Percentiles rank a stretch among this genome's conserved stretches.
These are phyloP conservation scores for Leptinotarsa juncta DNA, from an alignment of 2,888 invertebrate species.

Conservation along the genomic window DNA sequence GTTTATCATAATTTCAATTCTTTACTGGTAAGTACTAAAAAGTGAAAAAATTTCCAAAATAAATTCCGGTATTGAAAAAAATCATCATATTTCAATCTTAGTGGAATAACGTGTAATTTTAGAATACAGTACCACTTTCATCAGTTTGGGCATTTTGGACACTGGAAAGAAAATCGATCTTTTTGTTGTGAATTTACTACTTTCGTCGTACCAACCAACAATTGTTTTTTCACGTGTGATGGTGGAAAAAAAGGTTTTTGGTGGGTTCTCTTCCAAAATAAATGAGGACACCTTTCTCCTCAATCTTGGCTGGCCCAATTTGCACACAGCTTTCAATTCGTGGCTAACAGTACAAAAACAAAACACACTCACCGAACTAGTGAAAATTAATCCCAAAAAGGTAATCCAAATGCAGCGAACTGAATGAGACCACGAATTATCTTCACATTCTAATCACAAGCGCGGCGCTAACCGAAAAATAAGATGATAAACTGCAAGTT, in stretches of 20 bases:
- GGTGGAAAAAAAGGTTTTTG: background rate
- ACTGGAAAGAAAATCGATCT: too few species aligned
- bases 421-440: background rate
- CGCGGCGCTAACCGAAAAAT: slow-evolving; percentile 30
- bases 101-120: too few species aligned
- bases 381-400: slow-evolving; percentile 16
- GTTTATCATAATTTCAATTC: too few species aligned
- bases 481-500: slow-evolving; percentile 30
- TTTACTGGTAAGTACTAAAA: too few species aligned
- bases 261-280: background rate
- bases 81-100: too few species aligned
- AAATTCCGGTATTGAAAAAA: too few species aligned
- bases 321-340: background rate
- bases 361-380: slow-evolving; percentile 15
- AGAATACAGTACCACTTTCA: too few species aligned
- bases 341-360: background rate
- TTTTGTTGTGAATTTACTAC: too few species aligned
- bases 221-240: background rate
- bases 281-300: slow-evolving; percentile 8
- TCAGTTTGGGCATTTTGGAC: too few species aligned
- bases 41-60: too few species aligned
- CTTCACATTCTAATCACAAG: slow-evolving; percentile 29
- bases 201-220: background rate
- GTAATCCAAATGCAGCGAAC: slow-evolving; percentile 31
- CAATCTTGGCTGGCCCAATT: background rate